phyloP scores from a whole-genome alignment of 2,888 invertebrate genomes.

The Leptinotarsa peninsularis region DNA sequence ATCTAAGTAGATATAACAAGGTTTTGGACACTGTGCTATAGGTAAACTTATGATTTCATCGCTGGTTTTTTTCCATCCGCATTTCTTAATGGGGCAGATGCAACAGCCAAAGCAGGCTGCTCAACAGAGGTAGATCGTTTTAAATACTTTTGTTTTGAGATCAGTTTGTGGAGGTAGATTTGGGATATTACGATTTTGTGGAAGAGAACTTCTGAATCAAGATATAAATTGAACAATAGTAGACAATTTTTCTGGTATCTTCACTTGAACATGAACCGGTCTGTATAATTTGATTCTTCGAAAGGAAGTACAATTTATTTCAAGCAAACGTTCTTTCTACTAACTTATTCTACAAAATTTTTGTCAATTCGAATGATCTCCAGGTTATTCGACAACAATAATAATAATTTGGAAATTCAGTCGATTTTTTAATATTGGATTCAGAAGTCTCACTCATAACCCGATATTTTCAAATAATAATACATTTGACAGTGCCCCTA shows the following conservation, averaged over 20 bases:
- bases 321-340: too few relatives aligned
- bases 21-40: constrained; percentile 56
- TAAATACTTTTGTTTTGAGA: constrained; percentile 8
- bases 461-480: neutral
- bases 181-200: neutral
- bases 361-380: too few relatives aligned
- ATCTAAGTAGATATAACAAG: constrained; percentile 55
- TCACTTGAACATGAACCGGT: too few relatives aligned
- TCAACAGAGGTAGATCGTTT: constrained; percentile 6
- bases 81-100: neutral
- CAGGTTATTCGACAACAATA: too few relatives aligned
- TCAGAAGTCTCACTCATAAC: neutral
- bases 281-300: too few relatives aligned
- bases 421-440: too few relatives aligned
- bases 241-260: too few relatives aligned
- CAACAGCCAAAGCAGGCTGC: neutral
- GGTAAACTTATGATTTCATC: constrained; percentile 41
- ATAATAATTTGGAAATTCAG: too few relatives aligned
- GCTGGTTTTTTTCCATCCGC: constrained; percentile 36
- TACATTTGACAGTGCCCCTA: neutral
- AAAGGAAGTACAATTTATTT: too few relatives aligned
- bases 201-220: neutral
- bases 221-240: too few relatives aligned
- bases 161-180: neutral
- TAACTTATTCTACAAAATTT: too few relatives aligned